phyloP scores from a whole-genome alignment of 2,888 invertebrate species.

The Ochlodes sylvanus region DNA sequence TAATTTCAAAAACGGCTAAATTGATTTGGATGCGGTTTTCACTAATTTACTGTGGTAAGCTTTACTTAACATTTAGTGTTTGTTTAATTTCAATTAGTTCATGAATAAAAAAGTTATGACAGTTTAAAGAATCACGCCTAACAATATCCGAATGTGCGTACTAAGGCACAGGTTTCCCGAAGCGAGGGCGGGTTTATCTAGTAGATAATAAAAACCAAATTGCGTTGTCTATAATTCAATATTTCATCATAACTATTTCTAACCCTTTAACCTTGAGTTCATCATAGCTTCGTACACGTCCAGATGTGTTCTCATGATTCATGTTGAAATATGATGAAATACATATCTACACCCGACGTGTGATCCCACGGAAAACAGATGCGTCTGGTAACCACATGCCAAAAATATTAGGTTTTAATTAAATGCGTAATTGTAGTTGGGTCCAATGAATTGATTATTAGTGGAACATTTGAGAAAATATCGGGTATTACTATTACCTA shows the following conservation, averaged over 20 bases:
- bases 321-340: slow-evolving; percentile 21
- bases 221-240: background rate
- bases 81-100: too few species aligned
- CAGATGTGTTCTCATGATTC: slow-evolving; percentile 19
- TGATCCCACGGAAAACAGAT: background rate
- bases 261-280: slow-evolving; percentile 10
- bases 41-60: too few species aligned
- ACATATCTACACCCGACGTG: slow-evolving; percentile 1
- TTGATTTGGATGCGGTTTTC: too few species aligned
- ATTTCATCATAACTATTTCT: slow-evolving; percentile 15
- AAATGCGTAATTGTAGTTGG: background rate
- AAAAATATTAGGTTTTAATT: slow-evolving; percentile 12
- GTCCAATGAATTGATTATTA: too few species aligned
- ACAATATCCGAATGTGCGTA: too few species aligned
- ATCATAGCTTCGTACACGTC: slow-evolving; percentile 3
- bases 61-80: too few species aligned
- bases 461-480: background rate
- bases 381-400: slow-evolving; percentile 10
- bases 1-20: too few species aligned
- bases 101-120: too few species aligned
- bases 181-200: too few species aligned
- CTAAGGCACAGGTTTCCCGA: too few species aligned
- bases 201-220: background rate
- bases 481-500: too few species aligned
- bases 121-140: too few species aligned